A percentile compares a stretch with the other conserved stretches of the same genome.
These are phyloP conservation scores for Laticauda laticaudata DNA, from an alignment of 2,113 vertebrate species.

Conservation along the genomic window DNA sequence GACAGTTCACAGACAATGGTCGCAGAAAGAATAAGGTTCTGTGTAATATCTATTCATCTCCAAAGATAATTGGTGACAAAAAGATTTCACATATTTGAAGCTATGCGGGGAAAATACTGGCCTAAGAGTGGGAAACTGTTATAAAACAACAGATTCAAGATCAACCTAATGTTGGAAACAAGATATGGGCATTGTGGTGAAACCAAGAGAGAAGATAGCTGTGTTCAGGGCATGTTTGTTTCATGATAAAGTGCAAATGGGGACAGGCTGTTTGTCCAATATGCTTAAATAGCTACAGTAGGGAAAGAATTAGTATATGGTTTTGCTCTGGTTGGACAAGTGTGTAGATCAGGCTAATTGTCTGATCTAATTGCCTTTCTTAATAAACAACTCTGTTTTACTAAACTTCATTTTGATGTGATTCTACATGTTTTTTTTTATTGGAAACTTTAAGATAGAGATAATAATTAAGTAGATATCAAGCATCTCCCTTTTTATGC, in stretches of 20 bases:
- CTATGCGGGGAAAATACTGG: not conserved
- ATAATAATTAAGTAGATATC: constrained; percentile 49
- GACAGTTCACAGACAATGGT: too few relatives aligned
- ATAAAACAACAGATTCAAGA: not conserved
- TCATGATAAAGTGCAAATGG: not conserved
- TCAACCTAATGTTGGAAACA: not conserved
- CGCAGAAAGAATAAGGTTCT: too few relatives aligned
- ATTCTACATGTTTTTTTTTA: constrained; percentile 21
- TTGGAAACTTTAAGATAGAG: constrained; percentile 32
- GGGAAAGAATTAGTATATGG: not conserved
- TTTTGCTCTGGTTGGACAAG: not conserved
- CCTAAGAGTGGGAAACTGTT: not conserved
- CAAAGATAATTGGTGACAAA: not conserved
- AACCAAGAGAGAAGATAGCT: not conserved
- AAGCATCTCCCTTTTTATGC: constrained; percentile 37
- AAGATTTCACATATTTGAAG: not conserved
- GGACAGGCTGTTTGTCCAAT: not conserved
- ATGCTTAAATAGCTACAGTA: not conserved
- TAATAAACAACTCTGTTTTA: not conserved
- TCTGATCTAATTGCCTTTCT: not conserved
- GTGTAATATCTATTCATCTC: not conserved
- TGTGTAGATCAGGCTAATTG: not conserved
- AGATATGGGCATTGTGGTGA: not conserved
- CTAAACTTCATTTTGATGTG: not conserved
- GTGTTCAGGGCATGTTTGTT: not conserved